Conservation (phyloP, 2,888 invertebrate species). For the Nephrotoma flavescens region DNA sequence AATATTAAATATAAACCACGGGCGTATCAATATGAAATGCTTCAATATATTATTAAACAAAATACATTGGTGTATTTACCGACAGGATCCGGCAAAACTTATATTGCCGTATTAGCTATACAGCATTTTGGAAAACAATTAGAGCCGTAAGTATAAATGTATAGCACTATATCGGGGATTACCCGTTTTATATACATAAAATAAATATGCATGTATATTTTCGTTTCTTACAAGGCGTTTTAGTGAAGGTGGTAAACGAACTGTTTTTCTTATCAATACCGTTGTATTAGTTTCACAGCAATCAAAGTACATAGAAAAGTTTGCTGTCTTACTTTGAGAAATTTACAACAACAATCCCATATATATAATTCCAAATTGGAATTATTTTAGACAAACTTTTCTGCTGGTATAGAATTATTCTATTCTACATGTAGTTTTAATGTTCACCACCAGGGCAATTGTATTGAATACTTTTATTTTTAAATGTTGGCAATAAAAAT, state of each 20-base stretch:
- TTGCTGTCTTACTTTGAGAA: no score
- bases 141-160: conserved; percentile 22
- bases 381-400: no score
- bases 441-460: no score
- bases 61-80: conserved; percentile 90
- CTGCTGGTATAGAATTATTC: no score
- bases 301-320: conserved; percentile 42
- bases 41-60: conserved; percentile 31
- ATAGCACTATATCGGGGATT: neutral
- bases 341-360: no score
- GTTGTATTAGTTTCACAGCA: conserved; percentile 73
- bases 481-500: no score
- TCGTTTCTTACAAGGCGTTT: conserved; percentile 28
- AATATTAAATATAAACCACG: conserved; percentile 12
- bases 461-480: no score
- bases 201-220: no score
- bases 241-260: conserved; percentile 53
- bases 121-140: conserved; percentile 32
- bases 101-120: conserved; percentile 55
- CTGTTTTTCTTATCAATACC: conserved; percentile 66
- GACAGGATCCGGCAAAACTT: conserved; percentile 90
- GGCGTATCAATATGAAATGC: conserved; percentile 24
- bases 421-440: no score
- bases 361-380: no score
- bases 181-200: neutral